Conservation (phyloP, 2,797 vertebrate species). For the Cichlasoma orientale region DNA sequence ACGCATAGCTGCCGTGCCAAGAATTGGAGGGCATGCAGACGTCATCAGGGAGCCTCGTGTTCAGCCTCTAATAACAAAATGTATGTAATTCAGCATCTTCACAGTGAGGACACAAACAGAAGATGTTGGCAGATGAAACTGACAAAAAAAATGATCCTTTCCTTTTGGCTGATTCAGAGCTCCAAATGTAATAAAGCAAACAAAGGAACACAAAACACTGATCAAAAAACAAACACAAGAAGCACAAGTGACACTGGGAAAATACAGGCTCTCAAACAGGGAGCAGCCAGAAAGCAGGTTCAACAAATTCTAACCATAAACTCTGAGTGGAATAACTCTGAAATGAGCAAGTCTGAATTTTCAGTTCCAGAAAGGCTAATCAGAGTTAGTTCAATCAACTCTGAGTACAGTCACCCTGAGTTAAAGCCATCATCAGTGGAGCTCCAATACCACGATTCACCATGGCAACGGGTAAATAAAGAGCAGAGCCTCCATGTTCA, state of each 20-base stretch:
- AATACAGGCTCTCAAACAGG: not conserved
- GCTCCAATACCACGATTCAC: not conserved
- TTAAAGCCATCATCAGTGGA: not conserved
- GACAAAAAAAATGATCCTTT: not conserved
- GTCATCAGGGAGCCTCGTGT: not conserved
- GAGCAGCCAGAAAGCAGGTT: not conserved
- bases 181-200: not conserved
- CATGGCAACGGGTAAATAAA: not conserved
- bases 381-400: not conserved
- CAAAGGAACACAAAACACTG: not conserved
- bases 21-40: not conserved
- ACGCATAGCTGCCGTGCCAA: fast-evolving
- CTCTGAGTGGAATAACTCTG: not conserved
- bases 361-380: not conserved
- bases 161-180: not conserved
- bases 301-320: not conserved
- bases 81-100: no score
- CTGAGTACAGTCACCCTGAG: not conserved
- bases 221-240: not conserved
- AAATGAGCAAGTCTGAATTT: fast-evolving
- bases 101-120: no score
- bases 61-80: not conserved
- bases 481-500: not conserved
- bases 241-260: not conserved
- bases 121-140: not conserved